phyloP scores from a whole-genome alignment of 2,888 invertebrate genomes.

The Ormyrus labotus region DNA sequence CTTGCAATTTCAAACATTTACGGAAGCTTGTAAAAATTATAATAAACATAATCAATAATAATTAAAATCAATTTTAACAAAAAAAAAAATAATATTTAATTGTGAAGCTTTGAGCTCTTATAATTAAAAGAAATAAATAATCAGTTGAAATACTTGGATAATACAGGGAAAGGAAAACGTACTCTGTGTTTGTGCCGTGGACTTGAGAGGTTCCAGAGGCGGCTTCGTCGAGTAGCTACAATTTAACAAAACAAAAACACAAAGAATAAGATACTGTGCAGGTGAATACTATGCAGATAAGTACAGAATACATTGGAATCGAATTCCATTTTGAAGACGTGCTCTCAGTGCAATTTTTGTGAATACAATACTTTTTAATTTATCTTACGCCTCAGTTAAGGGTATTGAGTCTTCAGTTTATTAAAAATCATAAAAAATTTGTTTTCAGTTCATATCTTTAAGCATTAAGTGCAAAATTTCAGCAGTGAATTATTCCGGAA shows the following conservation, averaged over 20 bases:
- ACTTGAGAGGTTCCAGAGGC: slow-evolving; percentile 78
- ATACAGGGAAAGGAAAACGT: slow-evolving; percentile 66
- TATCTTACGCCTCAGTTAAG: not conserved
- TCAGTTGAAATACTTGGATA: slow-evolving; percentile 32
- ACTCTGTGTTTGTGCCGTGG: slow-evolving; percentile 69
- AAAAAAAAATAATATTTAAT: too few species aligned
- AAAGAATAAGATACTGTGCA: slow-evolving; percentile 77
- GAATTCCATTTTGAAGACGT: slow-evolving; percentile 42
- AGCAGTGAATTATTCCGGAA: too few species aligned
- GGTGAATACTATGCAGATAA: slow-evolving; percentile 64
- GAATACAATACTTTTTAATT: slow-evolving; percentile 16
- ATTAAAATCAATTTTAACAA: too few species aligned
- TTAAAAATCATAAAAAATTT: not conserved
- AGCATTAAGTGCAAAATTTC: too few species aligned
- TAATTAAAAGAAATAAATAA: slow-evolving; percentile 12
- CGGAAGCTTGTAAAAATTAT: not conserved
- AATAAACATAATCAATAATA: too few species aligned
- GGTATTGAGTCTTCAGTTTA: slow-evolving; percentile 31
- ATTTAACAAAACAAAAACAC: slow-evolving; percentile 79
- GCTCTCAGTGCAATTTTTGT: slow-evolving; percentile 51
- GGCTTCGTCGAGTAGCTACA: slow-evolving; percentile 83
- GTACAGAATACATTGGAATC: slow-evolving; percentile 41
- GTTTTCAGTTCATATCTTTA: too few species aligned
- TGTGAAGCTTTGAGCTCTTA: not conserved
- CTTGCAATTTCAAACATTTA: not conserved